phyloP scores from a whole-genome alignment of 2,888 invertebrate genomes.

The Ormyrus labotus region DNA sequence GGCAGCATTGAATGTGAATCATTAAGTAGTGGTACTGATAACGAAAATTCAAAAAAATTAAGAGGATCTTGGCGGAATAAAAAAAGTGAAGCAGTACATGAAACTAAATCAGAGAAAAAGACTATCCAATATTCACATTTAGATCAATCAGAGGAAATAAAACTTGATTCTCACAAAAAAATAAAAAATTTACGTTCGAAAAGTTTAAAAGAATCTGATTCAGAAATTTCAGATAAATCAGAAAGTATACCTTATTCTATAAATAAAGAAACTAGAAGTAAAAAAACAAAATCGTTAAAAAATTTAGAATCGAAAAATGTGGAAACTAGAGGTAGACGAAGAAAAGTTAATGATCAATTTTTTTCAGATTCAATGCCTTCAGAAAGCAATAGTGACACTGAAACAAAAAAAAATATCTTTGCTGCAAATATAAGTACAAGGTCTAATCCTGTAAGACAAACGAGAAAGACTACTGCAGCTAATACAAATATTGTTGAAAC shows the following conservation, averaged over 20 bases:
- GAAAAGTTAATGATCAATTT: constrained; percentile 17
- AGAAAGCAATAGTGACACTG: constrained; percentile 7
- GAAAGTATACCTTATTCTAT: not conserved
- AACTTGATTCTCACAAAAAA: not conserved
- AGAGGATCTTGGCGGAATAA: constrained; percentile 1
- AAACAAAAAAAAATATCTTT: constrained; percentile 22
- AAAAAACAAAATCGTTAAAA: not conserved
- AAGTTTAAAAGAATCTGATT: constrained; percentile 33
- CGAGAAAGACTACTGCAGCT: not conserved
- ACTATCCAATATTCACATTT: constrained; percentile 21
- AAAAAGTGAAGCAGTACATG: not conserved
- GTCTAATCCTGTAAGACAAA: constrained; percentile 15
- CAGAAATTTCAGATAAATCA: constrained; percentile 11
- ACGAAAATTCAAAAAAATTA: not conserved
- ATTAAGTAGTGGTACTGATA: not conserved
- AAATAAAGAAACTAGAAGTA: not conserved
- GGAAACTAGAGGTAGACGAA: constrained; percentile 1
- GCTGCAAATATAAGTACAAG: not conserved
- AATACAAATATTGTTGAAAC: too few species aligned
- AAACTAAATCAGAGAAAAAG: not conserved
- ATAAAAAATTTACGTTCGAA: not conserved
- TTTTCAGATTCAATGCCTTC: constrained; percentile 24
- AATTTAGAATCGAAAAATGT: not conserved
- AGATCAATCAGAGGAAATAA: constrained; percentile 10
- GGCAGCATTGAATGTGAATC: not conserved